phyloP scores from a whole-genome alignment of 2,797 vertebrate genomes.

The Morus bassanus region DNA sequence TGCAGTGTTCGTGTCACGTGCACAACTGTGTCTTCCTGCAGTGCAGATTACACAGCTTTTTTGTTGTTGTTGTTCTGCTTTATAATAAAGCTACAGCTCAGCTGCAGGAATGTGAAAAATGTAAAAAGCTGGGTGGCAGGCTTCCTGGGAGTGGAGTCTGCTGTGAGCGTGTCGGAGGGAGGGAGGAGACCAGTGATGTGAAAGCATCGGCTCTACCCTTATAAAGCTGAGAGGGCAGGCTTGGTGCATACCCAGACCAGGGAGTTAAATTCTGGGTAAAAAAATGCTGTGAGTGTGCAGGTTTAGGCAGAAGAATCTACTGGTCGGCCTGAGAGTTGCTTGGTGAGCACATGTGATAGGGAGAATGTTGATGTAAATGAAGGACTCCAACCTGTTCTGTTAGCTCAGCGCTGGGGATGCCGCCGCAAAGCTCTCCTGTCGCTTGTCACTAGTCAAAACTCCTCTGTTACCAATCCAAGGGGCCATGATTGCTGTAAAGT shows the following conservation, averaged over 20 bases:
- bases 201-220: background rate
- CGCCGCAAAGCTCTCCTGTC: background rate
- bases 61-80: background rate
- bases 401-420: background rate
- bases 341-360: rapidly evolving
- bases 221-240: background rate
- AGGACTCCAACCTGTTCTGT: background rate
- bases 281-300: background rate
- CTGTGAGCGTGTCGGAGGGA: background rate
- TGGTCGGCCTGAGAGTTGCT: background rate
- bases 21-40: background rate
- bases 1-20: rapidly evolving
- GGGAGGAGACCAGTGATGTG: background rate
- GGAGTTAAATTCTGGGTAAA: background rate
- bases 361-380: rapidly evolving
- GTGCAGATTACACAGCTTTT: background rate
- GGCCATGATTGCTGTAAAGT: too few relatives aligned
- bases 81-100: background rate
- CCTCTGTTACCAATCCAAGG: background rate
- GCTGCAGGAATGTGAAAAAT: background rate
- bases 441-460: background rate
- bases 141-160: background rate
- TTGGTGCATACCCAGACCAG: background rate
- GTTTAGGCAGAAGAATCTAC: background rate
- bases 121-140: background rate